Evolutionary conservation across 2,888 invertebrate genomes (phyloP), one percentile per base, ranked within the genome.

Genomic region (Nemoura dubitans): DNA sequence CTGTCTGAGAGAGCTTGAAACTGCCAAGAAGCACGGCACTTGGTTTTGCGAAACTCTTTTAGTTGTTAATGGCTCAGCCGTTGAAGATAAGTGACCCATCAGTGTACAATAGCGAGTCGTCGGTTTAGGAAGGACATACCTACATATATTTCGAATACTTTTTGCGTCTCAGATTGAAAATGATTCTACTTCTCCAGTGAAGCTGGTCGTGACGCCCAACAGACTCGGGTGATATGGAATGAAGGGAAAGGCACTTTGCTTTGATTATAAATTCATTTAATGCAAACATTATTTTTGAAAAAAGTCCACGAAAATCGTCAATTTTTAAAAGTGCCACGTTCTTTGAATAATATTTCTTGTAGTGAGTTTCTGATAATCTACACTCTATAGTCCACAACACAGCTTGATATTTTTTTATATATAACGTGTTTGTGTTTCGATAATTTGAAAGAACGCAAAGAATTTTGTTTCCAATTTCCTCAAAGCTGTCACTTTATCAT

Each of bases 401-500:
- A n/a, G n/a, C n/a, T n/a, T n/a, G 36, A 36, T 36, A 59, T 59
- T 59, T 59, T 21, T 59, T 59, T 21, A 59, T 1, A 3, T 59
- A 59, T 36, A 59, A 59, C 59, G 59, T 59, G 59, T 59, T 59
- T 7, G 59, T 59, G 59, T 59, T 59, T 59, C 59, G 59, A 59
- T 59, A 59, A 59, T 21, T 59, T 10, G 14, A 59, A 59, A 21
- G 10, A 59, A 59, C 1, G 59, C 59, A 59, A 36, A 3, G 36
- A 36, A 6, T 36, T 36, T 3, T 10, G 36, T 36, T 59, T 10
- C 21, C 59, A 59, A 59, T 59, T 59, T 59, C 59, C 21, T 59
- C 21, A 59, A 59, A 59, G 59, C 59, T 59, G 59, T 59, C 59
- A 59, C 59, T 59, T 59, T 59, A 59, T 59, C 59, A 59, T 59